A percentile compares a stretch with the other conserved stretches of the same genome.
These are phyloP conservation scores for Odontocerum albicorne DNA, from an alignment of 2,888 invertebrate species.

Conservation along the genomic window DNA sequence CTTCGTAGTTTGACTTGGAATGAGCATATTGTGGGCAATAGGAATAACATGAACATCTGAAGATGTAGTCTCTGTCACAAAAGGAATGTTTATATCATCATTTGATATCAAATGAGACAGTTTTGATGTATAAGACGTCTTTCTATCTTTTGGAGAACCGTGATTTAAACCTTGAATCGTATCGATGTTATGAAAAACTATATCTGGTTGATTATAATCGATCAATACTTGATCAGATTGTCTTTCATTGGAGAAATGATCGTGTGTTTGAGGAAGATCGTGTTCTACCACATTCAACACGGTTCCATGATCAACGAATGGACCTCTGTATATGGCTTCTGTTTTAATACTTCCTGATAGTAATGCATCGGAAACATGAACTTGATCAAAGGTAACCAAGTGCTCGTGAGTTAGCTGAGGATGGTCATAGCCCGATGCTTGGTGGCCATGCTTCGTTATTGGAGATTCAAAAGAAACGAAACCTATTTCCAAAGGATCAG, in stretches of 20 bases:
- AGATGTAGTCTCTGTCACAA: constrained; percentile 15
- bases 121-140: constrained; percentile 25
- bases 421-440: too few relatives aligned
- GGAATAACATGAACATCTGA: constrained; percentile 4
- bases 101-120: constrained; percentile 19
- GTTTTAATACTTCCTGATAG: constrained; percentile 7
- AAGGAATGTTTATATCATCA: constrained; percentile 19
- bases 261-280: constrained; percentile 21
- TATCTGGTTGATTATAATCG: background rate
- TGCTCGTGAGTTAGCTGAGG: too few relatives aligned
- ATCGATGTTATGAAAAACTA: constrained; percentile 3
- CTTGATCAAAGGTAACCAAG: too few relatives aligned
- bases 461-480: constrained; percentile 21
- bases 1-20: too few relatives aligned
- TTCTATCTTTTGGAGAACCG: constrained; percentile 13
- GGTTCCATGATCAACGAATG: constrained; percentile 19
- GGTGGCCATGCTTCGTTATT: too few relatives aligned
- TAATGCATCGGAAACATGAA: constrained; percentile 7
- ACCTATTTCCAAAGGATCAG: constrained; percentile 19
- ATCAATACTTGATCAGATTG: constrained; percentile 11
- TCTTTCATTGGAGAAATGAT: constrained; percentile 1
- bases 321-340: constrained; percentile 19
- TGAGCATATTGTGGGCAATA: too few relatives aligned
- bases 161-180: constrained; percentile 10
- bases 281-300: constrained; percentile 22